Evolutionary conservation across 2,113 vertebrate genomes (phyloP).

Genomic region (Plecotus auritus): DNA sequence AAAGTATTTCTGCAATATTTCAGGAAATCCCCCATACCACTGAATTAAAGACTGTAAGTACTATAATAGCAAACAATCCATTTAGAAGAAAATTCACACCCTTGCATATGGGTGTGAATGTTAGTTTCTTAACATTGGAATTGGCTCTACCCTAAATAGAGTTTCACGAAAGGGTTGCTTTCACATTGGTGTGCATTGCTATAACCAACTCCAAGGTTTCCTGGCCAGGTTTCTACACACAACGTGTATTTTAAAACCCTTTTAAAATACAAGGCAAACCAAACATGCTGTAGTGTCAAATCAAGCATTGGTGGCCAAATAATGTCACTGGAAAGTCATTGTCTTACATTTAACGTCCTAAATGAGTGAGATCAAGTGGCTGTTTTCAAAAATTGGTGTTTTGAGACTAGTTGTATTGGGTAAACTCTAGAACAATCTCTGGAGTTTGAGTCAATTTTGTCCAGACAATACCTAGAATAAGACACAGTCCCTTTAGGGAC

Average conservation of each 20-base stretch:
- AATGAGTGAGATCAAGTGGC: background rate
- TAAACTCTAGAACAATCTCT: background rate
- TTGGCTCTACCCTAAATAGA: constrained; percentile 74
- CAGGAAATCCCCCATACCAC: constrained; percentile 70
- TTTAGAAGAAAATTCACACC: constrained; percentile 77
- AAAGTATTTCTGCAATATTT: constrained; percentile 63
- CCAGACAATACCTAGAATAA: background rate
- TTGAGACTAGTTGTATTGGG: background rate
- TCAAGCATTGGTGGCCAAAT: constrained; percentile 32
- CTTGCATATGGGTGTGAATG: constrained; percentile 75
- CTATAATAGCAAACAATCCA: constrained; percentile 77
- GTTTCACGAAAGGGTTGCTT: constrained; percentile 71
- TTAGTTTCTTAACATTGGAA: constrained; percentile 76
- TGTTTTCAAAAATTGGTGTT: background rate
- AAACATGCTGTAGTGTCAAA: constrained; percentile 50
- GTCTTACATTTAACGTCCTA: constrained; percentile 7
- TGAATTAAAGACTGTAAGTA: constrained; percentile 73
- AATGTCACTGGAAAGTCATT: constrained; percentile 33
- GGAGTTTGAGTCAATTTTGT: background rate
- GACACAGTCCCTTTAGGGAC: background rate
- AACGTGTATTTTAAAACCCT: constrained; percentile 62
- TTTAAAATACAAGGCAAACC: constrained; percentile 52
- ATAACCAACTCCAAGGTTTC: constrained; percentile 68
- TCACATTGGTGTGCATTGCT: constrained; percentile 69
- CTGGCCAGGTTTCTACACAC: constrained; percentile 67